Evolutionary conservation across 2,888 invertebrate genomes (phyloP).

Genomic region (Nomada goodeniana): DNA sequence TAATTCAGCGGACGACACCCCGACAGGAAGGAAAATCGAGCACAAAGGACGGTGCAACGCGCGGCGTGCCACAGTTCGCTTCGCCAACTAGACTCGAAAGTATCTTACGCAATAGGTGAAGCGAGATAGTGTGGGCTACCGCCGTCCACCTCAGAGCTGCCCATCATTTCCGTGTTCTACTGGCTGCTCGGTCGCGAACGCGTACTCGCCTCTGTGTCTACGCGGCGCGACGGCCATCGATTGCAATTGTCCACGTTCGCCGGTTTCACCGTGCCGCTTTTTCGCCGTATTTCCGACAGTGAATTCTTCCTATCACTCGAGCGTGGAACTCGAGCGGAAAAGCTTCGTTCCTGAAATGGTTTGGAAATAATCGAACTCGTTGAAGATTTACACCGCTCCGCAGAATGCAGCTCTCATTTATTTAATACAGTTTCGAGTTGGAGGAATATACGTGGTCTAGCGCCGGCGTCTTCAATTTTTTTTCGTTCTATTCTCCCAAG

Average conservation of each 20-base stretch:
- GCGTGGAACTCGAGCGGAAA: not conserved
- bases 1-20: not conserved
- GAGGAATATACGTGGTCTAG: not conserved
- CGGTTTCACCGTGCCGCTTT: constrained; percentile 30
- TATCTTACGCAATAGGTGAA: constrained; percentile 79
- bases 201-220: constrained; percentile 30
- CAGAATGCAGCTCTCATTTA: not conserved
- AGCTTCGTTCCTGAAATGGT: not conserved
- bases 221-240: constrained; percentile 22
- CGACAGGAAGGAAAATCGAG: constrained; percentile 40
- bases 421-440: not conserved
- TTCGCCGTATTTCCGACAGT: not conserved
- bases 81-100: constrained; percentile 76
- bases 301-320: not conserved
- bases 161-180: constrained; percentile 81
- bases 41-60: constrained; percentile 41
- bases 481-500: not conserved
- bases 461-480: not conserved
- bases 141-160: constrained; percentile 65
- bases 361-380: too few species aligned
- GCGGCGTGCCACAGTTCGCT: constrained; percentile 56
- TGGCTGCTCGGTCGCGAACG: constrained; percentile 52
- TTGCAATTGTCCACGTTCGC: constrained; percentile 40
- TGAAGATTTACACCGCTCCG: too few species aligned
- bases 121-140: constrained; percentile 73